Evolutionary conservation across 2,113 vertebrate species (phyloP).

Genomic region (Lanius ludovicianus): DNA sequence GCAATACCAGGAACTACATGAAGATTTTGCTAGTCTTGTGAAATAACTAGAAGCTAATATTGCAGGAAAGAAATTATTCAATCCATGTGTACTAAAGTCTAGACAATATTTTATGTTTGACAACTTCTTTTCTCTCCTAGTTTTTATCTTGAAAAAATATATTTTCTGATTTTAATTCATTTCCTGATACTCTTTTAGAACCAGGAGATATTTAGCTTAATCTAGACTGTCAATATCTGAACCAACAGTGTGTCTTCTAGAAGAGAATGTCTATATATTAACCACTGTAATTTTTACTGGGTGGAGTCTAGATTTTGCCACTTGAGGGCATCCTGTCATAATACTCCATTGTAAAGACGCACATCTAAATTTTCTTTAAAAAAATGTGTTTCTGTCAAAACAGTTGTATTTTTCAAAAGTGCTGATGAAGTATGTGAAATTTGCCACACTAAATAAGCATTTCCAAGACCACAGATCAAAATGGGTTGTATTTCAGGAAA

Average conservation of each 20-base stretch:
- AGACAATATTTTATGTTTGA: background rate
- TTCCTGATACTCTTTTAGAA: background rate
- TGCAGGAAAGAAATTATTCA: background rate
- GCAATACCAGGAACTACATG: background rate
- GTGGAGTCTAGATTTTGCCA: slow-evolving; percentile 73
- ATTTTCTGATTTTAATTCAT: background rate
- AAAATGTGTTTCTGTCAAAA: background rate
- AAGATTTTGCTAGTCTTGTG: background rate
- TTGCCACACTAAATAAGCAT: slow-evolving; percentile 37
- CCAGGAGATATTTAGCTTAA: background rate
- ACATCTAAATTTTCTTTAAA: slow-evolving; percentile 21
- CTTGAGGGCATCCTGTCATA: slow-evolving; percentile 81
- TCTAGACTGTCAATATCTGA: background rate
- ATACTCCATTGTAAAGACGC: slow-evolving; percentile 34
- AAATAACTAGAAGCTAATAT: background rate
- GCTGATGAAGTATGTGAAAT: slow-evolving; percentile 30
- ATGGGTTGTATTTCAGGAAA: slow-evolving; percentile 44
- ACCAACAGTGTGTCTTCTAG: background rate
- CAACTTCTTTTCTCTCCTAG: background rate
- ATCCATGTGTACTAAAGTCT: background rate
- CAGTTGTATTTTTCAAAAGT: slow-evolving; percentile 14
- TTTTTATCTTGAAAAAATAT: background rate
- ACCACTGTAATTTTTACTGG: slow-evolving; percentile 33
- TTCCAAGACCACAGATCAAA: slow-evolving; percentile 44
- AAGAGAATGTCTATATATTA: background rate